Evolutionary conservation across 2,888 invertebrate genomes (phyloP).

Genomic region (Apodemia hepburni): DNA sequence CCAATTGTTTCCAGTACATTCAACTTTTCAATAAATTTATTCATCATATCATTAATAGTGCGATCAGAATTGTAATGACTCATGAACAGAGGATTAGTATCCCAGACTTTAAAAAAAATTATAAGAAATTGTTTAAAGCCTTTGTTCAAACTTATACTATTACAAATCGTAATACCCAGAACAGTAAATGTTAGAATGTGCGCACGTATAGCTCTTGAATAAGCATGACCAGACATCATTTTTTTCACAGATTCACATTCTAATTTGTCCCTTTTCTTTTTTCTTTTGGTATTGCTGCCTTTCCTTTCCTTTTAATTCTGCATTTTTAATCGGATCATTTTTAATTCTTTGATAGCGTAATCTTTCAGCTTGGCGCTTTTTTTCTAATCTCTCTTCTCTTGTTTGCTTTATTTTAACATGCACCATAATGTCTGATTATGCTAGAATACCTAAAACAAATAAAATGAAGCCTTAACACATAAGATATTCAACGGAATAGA

Average conservation of each 20-base stretch:
- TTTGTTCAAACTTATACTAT: not conserved
- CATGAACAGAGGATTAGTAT: no score
- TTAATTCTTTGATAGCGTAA: constrained; percentile 25
- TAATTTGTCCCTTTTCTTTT: constrained; percentile 27
- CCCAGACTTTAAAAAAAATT: not conserved
- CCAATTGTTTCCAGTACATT: constrained; percentile 1
- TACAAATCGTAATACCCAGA: constrained; percentile 1
- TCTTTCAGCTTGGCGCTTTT: constrained; percentile 11
- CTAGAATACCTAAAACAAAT: constrained; percentile 26
- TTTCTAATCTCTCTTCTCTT: constrained; percentile 21
- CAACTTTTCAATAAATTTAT: constrained; percentile 1
- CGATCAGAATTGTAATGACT: not conserved
- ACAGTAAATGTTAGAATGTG: not conserved
- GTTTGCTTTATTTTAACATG: constrained; percentile 28
- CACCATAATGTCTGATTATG: constrained; percentile 19
- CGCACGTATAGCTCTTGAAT: not conserved
- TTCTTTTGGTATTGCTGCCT: constrained; percentile 20
- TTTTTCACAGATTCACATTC: no score
- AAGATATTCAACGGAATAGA: not conserved
- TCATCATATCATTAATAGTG: constrained; percentile 1
- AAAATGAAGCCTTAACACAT: not conserved
- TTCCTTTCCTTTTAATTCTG: constrained; percentile 26
- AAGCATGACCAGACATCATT: constrained; percentile 1
- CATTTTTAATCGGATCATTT: constrained; percentile 25
- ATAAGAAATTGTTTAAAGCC: not conserved